These are phyloP conservation scores for Xanthia icteritia DNA, from an alignment of 2,888 invertebrate genomes.

Conservation along the genomic window DNA sequence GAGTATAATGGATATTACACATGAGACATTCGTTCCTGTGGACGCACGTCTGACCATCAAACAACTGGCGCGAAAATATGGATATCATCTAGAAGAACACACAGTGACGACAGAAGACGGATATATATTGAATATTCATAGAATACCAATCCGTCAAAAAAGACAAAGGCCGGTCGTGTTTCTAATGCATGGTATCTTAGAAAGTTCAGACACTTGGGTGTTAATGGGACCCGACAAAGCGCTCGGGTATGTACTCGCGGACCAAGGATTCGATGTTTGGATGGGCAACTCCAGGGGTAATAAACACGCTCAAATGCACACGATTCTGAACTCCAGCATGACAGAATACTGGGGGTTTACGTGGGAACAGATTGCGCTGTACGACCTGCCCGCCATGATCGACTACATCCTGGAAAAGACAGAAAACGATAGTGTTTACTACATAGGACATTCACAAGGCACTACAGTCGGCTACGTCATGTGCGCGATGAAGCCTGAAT, in stretches of 20 bases:
- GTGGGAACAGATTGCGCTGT: slow-evolving; percentile 93
- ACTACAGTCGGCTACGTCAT: slow-evolving; percentile 91
- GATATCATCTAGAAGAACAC: slow-evolving; percentile 78
- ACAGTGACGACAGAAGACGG: slow-evolving; percentile 78
- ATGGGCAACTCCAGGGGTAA: slow-evolving; percentile 96
- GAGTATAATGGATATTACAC: slow-evolving; percentile 41
- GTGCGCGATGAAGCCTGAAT: slow-evolving; percentile 88
- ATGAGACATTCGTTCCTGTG: slow-evolving; percentile 56
- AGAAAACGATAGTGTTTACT: slow-evolving; percentile 88
- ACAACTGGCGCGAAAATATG: slow-evolving; percentile 74
- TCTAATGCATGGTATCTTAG: slow-evolving; percentile 95
- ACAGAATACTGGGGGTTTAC: slow-evolving; percentile 87
- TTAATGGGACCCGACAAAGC: slow-evolving; percentile 91
- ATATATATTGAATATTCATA: slow-evolving; percentile 79
- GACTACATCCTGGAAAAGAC: slow-evolving; percentile 90
- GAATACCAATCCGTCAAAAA: slow-evolving; percentile 71
- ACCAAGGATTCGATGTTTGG: slow-evolving; percentile 94
- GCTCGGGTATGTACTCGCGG: slow-evolving; percentile 91
- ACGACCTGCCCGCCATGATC: slow-evolving; percentile 93
- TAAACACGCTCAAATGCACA: slow-evolving; percentile 81
- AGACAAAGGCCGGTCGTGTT: slow-evolving; percentile 87
- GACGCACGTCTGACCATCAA: slow-evolving; percentile 76
- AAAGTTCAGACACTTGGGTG: slow-evolving; percentile 76
- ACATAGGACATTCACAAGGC: slow-evolving; percentile 93
- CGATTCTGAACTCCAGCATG: slow-evolving; percentile 65